phyloP scores from a whole-genome alignment of 2,888 invertebrate genomes.

The Ophonus ardosiacus region DNA sequence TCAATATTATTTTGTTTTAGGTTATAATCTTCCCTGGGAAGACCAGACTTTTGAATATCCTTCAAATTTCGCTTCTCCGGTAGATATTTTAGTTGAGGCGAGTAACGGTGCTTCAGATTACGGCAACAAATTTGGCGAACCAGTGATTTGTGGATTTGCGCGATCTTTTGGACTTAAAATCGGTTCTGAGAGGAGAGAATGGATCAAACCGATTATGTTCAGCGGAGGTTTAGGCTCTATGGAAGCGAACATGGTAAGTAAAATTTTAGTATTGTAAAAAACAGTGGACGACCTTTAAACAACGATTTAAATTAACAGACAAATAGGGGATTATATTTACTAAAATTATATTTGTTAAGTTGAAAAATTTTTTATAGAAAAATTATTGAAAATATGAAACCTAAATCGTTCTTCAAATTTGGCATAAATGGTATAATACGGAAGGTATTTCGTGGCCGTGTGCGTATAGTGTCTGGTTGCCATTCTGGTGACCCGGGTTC shows the following conservation, averaged over 20 bases:
- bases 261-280: neutral
- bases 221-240: conserved; percentile 96
- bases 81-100: conserved; percentile 95
- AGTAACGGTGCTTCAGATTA: conserved; percentile 99
- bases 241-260: conserved; percentile 84
- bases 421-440: too few species aligned
- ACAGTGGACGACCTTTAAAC: too few species aligned
- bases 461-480: too few species aligned
- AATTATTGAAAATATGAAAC: too few species aligned
- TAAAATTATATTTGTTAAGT: too few species aligned
- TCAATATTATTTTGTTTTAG: conserved; percentile 74
- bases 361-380: too few species aligned
- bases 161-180: conserved; percentile 89
- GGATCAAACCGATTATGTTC: conserved; percentile 99
- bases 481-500: too few species aligned
- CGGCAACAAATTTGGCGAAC: conserved; percentile 99
- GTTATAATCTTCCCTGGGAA: conserved; percentile 93
- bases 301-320: too few species aligned
- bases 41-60: conserved; percentile 87
- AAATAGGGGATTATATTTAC: too few species aligned
- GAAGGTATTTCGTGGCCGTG: too few species aligned
- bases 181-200: conserved; percentile 84
- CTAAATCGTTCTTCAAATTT: too few species aligned
- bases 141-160: conserved; percentile 93
- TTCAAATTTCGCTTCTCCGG: conserved; percentile 91